These are phyloP conservation scores for Xyliphius kryptos DNA, from an alignment of 2,113 vertebrate genomes.

Conservation along the genomic window DNA sequence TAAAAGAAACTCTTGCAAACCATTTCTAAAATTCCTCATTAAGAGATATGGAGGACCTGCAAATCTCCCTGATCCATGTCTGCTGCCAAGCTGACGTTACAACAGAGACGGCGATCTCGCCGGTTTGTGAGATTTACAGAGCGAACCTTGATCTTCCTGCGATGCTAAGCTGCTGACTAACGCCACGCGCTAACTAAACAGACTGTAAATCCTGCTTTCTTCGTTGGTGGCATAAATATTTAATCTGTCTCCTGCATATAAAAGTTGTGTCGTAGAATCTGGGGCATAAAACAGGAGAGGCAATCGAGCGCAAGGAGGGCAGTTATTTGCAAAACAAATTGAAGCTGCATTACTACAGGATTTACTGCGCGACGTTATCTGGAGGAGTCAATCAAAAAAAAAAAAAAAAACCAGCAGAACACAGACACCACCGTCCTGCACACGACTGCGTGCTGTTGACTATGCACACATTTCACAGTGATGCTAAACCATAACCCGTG, in stretches of 20 bases:
- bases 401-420: too few species aligned
- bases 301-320: background rate
- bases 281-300: constrained; percentile 15
- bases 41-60: too few species aligned
- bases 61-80: too few species aligned
- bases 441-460: too few species aligned
- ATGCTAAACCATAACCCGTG: too few species aligned
- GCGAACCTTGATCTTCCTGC: background rate
- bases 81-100: background rate
- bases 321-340: constrained; percentile 21
- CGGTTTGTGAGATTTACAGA: background rate
- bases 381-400: constrained; percentile 13
- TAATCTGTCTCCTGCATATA: constrained; percentile 6
- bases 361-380: constrained; percentile 30
- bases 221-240: constrained; percentile 8
- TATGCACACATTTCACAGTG: too few species aligned
- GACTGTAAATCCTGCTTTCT: background rate
- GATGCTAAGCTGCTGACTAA: background rate
- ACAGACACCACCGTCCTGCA: too few species aligned
- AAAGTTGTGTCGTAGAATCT: constrained; percentile 5
- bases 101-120: too few species aligned
- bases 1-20: too few species aligned
- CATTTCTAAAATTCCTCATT: too few species aligned
- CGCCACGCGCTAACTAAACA: background rate
- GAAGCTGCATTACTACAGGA: constrained; percentile 26